Evolutionary conservation across 2,888 invertebrate genomes (phyloP).

Genomic region (Drosophila putrida): DNA sequence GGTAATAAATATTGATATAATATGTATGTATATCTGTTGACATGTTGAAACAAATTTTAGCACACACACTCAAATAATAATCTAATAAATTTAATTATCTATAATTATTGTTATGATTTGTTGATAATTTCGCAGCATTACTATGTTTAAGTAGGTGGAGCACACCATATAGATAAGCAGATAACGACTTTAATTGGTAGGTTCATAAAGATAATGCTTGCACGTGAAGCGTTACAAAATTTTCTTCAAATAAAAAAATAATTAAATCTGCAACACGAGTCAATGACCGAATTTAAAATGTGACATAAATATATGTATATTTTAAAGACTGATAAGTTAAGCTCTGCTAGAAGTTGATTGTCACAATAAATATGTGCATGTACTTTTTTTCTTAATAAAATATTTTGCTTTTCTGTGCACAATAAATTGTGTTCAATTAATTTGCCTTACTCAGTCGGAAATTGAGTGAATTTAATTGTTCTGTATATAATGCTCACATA

Average conservation of each 20-base stretch:
- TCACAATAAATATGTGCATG: background rate
- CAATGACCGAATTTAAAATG: slow-evolving; percentile 38
- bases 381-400: background rate
- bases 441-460: slow-evolving; percentile 19
- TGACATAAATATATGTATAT: background rate
- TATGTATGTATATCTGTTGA: slow-evolving; percentile 9
- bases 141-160: slow-evolving; percentile 4
- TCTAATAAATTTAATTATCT: slow-evolving; percentile 14
- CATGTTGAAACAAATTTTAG: background rate
- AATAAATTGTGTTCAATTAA: slow-evolving; percentile 32
- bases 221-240: slow-evolving; percentile 25
- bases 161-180: slow-evolving; percentile 3
- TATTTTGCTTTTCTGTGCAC: background rate
- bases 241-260: slow-evolving; percentile 20
- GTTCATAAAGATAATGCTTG: slow-evolving; percentile 15
- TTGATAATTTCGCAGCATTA: slow-evolving; percentile 4
- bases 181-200: background rate
- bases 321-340: slow-evolving; percentile 35
- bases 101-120: slow-evolving; percentile 10
- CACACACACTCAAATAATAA: slow-evolving; percentile 1
- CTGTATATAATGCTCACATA: too few relatives aligned
- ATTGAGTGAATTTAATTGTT: slow-evolving; percentile 43
- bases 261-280: slow-evolving; percentile 14
- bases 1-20: slow-evolving; percentile 19
- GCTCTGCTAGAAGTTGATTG: slow-evolving; percentile 32